Percentiles rank a stretch among this genome's conserved stretches.
These are phyloP conservation scores for Typhlomys cinereus DNA, from an alignment of 2,113 vertebrate genomes.

Conservation along the genomic window DNA sequence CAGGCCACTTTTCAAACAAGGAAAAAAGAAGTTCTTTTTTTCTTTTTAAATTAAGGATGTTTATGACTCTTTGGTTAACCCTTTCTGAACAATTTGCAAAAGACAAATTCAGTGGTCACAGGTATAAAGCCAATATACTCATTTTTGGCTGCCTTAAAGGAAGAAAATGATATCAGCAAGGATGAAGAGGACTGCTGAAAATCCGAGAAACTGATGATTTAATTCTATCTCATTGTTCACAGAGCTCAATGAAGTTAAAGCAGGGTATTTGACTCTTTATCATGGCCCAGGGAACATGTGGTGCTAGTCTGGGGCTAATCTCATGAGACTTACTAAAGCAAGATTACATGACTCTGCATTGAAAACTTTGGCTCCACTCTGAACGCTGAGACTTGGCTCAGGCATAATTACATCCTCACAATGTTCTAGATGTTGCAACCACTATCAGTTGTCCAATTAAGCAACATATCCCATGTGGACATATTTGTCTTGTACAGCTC, in stretches of 20 bases:
- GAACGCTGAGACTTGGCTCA: not conserved
- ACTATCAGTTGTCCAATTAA: constrained; percentile 1
- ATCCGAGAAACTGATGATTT: constrained; percentile 51
- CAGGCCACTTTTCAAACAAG: constrained; percentile 2
- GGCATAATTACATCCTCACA: constrained; percentile 42
- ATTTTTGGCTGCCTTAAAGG: constrained; percentile 16
- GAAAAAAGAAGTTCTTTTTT: not conserved
- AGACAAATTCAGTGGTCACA: constrained; percentile 5
- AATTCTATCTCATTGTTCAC: constrained; percentile 57
- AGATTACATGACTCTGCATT: constrained; percentile 26
- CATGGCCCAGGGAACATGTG: constrained; percentile 37
- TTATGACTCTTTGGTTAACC: not conserved
- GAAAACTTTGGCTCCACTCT: constrained; percentile 8
- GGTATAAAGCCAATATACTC: constrained; percentile 24
- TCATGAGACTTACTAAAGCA: constrained; percentile 52
- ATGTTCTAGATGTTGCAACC: constrained; percentile 51
- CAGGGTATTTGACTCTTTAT: constrained; percentile 18
- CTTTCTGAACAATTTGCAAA: constrained; percentile 26
- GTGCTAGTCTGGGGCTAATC: constrained; percentile 31
- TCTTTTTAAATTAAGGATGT: not conserved
- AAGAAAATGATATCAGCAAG: constrained; percentile 31
- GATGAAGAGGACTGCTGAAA: constrained; percentile 50
- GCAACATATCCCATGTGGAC: constrained; percentile 41
- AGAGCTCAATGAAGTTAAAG: constrained; percentile 33
- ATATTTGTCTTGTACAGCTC: constrained; percentile 16